Percentiles rank a stretch among this genome's conserved stretches.
phyloP scores from a whole-genome alignment of 2,888 invertebrate species.

The Norana najaformis region DNA sequence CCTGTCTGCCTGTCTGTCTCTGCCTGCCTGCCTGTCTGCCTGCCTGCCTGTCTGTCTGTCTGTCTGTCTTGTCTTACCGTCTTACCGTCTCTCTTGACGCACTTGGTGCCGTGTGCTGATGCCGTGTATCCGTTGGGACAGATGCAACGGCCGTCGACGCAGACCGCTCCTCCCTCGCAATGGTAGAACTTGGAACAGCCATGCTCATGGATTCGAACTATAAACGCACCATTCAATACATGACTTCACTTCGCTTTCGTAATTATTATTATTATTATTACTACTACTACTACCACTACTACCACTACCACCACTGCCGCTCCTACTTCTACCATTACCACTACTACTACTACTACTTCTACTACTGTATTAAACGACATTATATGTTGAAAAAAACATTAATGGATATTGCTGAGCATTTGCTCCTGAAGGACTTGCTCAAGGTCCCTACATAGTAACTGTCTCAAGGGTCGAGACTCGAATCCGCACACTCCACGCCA shows the following conservation, averaged over 20 bases:
- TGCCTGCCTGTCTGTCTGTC: not conserved
- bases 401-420: no score
- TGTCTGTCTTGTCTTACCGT: not conserved
- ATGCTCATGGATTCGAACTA: slow-evolving; percentile 39
- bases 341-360: no score
- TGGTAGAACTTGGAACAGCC: slow-evolving; percentile 40
- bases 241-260: not conserved
- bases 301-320: no score
- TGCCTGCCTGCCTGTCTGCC: not conserved
- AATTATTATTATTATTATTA: no score
- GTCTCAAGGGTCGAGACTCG: no score
- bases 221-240: not conserved
- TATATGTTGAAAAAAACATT: no score
- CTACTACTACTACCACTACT: no score
- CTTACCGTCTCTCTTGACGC: slow-evolving; percentile 42
- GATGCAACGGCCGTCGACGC: slow-evolving; percentile 38
- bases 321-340: no score
- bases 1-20: not conserved
- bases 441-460: no score
- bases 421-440: no score
- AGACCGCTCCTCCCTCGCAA: slow-evolving; percentile 45
- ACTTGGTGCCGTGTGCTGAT: slow-evolving; percentile 40
- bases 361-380: no score
- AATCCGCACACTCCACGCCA: no score
- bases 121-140: slow-evolving; percentile 43